A percentile compares a stretch with the other conserved stretches of the same genome.
Evolutionary conservation across 2,888 invertebrate genomes (phyloP).

Genomic region (Phortica magna): DNA sequence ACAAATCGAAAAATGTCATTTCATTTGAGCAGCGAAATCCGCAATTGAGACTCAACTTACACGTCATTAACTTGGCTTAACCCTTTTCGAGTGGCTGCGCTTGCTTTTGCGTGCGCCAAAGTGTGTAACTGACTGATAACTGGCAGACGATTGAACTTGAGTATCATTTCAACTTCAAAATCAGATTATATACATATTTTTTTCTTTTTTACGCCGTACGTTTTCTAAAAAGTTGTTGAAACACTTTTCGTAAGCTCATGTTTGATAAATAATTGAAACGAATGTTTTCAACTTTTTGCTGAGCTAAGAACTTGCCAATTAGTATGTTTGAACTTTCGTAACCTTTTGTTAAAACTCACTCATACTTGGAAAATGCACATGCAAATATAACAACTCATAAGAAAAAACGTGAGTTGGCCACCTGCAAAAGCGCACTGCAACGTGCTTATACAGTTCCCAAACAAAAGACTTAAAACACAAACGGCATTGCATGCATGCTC

Average conservation of each 20-base stretch:
- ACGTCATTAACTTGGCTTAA: constrained; percentile 67
- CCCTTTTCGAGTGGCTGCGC: constrained; percentile 43
- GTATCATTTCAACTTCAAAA: background rate
- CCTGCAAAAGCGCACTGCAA: background rate
- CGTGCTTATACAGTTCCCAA: background rate
- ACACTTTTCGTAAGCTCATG: too few species aligned
- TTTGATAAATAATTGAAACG: too few species aligned
- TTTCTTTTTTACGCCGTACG: background rate
- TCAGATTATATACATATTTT: background rate
- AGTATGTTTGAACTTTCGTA: too few species aligned
- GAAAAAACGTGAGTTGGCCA: too few species aligned
- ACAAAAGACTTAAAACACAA: background rate
- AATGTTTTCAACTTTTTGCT: too few species aligned
- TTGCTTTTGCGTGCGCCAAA: constrained; percentile 42
- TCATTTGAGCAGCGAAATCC: constrained; percentile 61
- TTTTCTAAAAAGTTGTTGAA: background rate
- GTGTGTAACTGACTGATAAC: background rate
- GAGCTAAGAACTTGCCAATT: too few species aligned
- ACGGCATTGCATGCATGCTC: background rate
- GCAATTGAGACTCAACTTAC: constrained; percentile 71
- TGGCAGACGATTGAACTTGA: background rate
- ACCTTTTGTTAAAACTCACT: too few species aligned
- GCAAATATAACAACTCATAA: too few species aligned
- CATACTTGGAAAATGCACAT: too few species aligned
- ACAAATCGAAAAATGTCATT: constrained; percentile 56